These are phyloP conservation scores for Leucopternis melanops DNA, from an alignment of 2,113 vertebrate species.

Conservation along the genomic window DNA sequence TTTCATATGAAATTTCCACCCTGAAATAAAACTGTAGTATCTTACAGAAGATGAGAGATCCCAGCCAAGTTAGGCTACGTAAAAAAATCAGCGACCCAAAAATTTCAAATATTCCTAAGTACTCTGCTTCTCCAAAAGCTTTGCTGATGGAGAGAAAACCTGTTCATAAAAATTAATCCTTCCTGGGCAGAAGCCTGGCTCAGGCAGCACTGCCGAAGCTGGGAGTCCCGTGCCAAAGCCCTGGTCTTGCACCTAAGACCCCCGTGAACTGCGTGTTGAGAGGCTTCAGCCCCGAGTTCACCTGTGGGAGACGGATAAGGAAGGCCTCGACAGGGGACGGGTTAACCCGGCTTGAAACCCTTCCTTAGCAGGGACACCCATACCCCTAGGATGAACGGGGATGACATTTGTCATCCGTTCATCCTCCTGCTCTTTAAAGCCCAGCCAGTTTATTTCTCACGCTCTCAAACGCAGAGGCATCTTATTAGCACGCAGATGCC, in stretches of 20 bases:
- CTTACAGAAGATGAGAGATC: background rate
- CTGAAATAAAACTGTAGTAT: background rate
- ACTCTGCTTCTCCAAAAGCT: background rate
- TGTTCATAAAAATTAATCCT: background rate
- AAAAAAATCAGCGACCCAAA: background rate
- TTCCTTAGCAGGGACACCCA: background rate
- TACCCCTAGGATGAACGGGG: background rate
- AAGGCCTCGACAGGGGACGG: background rate
- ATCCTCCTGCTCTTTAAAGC: background rate
- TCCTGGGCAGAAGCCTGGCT: background rate
- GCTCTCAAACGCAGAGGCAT: background rate
- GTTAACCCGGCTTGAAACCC: background rate
- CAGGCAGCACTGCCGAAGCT: background rate
- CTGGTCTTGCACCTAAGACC: background rate
- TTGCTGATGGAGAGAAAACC: background rate
- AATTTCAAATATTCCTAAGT: background rate
- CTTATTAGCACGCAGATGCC: background rate
- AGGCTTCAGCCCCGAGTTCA: background rate
- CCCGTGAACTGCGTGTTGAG: fast-evolving
- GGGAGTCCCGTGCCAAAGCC: background rate
- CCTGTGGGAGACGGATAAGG: background rate
- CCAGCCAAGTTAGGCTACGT: background rate
- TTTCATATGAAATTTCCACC: background rate
- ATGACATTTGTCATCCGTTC: background rate
- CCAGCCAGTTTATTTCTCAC: background rate